Conservation (phyloP, 2,888 invertebrate genomes). For the Achlya flavicornis region DNA sequence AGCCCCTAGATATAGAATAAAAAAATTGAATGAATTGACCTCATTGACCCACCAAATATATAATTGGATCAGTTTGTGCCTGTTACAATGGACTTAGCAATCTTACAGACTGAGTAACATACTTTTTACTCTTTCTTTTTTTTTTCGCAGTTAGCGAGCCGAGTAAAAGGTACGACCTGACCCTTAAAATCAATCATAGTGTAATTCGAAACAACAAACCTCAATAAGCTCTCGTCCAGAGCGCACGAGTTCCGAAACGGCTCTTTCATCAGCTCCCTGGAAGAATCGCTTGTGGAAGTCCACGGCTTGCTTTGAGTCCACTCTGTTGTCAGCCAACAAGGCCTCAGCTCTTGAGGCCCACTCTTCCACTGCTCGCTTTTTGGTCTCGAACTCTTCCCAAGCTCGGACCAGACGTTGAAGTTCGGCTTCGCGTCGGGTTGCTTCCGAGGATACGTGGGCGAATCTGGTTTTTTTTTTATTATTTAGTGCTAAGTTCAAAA, state of each 20-base stretch:
- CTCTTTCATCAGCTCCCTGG: constrained; percentile 92
- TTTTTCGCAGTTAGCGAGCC: too few relatives aligned
- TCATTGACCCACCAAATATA: too few relatives aligned
- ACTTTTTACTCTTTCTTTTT: too few relatives aligned
- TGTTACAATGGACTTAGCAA: too few relatives aligned
- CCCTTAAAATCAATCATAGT: too few relatives aligned
- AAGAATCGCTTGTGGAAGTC: constrained; percentile 95
- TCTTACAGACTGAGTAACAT: too few relatives aligned
- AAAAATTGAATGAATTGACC: too few relatives aligned
- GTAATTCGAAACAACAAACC: constrained; percentile 56
- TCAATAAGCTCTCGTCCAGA: constrained; percentile 89
- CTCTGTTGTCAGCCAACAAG: constrained; percentile 90
- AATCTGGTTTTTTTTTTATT: constrained; percentile 82
- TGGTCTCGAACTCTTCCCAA: constrained; percentile 93
- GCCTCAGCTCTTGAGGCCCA: constrained; percentile 95
- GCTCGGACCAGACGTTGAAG: constrained; percentile 91
- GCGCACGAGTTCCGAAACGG: constrained; percentile 90
- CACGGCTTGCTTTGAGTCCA: constrained; percentile 91
- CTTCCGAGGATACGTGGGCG: constrained; percentile 89
- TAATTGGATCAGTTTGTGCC: too few relatives aligned
- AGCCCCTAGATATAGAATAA: not conserved
- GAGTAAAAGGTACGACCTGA: too few relatives aligned
- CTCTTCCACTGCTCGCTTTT: constrained; percentile 90
- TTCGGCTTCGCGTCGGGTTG: constrained; percentile 90
- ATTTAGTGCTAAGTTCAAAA: too few relatives aligned